Evolutionary conservation across 1,140 invertebrate species (phyloP).

Genomic region (Plutomurus gul): DNA sequence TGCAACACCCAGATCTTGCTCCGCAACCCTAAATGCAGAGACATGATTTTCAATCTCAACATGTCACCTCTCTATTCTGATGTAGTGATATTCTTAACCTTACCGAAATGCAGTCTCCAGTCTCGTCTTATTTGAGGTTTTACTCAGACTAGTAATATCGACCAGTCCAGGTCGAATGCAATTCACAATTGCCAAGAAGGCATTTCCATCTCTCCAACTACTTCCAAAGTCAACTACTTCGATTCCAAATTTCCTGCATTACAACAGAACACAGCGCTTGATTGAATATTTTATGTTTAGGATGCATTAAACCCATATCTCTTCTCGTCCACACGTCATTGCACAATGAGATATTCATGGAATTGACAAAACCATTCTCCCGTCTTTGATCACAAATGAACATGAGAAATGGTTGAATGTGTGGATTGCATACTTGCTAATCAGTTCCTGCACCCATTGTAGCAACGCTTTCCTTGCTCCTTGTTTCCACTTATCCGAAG

Average conservation of each 20-base stretch:
- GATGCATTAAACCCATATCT: conserved; percentile 19
- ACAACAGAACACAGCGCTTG: not conserved
- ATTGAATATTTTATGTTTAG: too few species aligned
- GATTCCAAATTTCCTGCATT: conserved; percentile 7
- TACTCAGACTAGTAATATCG: conserved; percentile 78
- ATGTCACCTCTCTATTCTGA: too few species aligned
- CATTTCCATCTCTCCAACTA: conserved; percentile 95
- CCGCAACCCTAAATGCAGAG: conserved; percentile 91
- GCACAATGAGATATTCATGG: not conserved
- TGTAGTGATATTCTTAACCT: too few species aligned
- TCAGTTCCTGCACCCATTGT: conserved; percentile 90
- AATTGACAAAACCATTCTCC: not conserved
- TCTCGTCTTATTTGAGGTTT: conserved; percentile 76
- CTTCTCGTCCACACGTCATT: not conserved
- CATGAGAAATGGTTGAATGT: conserved; percentile 45
- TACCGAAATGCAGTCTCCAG: conserved; percentile 90
- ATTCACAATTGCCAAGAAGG: conserved; percentile 95
- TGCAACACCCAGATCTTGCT: conserved; percentile 89
- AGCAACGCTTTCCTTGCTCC: conserved; percentile 89
- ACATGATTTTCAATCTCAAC: too few species aligned
- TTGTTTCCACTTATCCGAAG: conserved; percentile 75
- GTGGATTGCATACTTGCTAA: conserved; percentile 76
- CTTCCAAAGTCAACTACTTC: conserved; percentile 92
- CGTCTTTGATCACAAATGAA: not conserved
- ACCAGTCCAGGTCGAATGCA: conserved; percentile 91